Base-by-base conservation (phyloP, 2,888 invertebrate species). In the Lochmaea crataegi region DNA sequence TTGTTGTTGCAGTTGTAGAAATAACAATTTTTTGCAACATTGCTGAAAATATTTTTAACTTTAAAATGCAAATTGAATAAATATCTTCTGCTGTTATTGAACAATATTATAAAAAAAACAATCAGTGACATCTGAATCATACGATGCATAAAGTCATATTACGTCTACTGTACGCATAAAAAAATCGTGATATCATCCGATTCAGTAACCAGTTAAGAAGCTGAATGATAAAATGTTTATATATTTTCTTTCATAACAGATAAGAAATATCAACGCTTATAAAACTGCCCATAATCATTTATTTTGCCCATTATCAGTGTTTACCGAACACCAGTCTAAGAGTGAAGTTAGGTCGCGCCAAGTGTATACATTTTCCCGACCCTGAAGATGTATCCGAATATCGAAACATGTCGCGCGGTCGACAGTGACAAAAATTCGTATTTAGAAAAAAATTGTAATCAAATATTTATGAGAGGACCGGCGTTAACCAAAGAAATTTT, bases 401-500 rank as follows among this genome's bases (percentile, higher is more conserved):
- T 11, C 12, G 42, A 63, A 63, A 63, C 61, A 9, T 42, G 41
- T 16, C 61, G 61, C 42, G 18, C 5, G 2, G 42, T 18, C 1
- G 61, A 63, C 10, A 12, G 38, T 38, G 61, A 18, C 32, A 60
- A 41, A 61, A 68, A 51, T 42, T 78, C 78, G 1, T 78, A 79
- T 69, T 70, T 82, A 68, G 83, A 83, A 45, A 80, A 79, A 32
- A 85, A 85, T 65, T 85, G 85, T 74, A 83, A 82, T 42, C 83
- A 86, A 71, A 83, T 86, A 32, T 84, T 87, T 68, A 73, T 80
- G 22, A 85, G 83, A 72, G 83, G 83, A 3, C 83, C 86, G 2
- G 82, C 83, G 0, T 66, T 86, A 41, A 86, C 86, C 16, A 84
- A 83, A 74, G 85, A 87, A 18, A 81, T 86, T 75, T 76, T 86